These are phyloP conservation scores for Danio jaintianensis DNA, from an alignment of 2,797 vertebrate genomes.

Conservation along the genomic window DNA sequence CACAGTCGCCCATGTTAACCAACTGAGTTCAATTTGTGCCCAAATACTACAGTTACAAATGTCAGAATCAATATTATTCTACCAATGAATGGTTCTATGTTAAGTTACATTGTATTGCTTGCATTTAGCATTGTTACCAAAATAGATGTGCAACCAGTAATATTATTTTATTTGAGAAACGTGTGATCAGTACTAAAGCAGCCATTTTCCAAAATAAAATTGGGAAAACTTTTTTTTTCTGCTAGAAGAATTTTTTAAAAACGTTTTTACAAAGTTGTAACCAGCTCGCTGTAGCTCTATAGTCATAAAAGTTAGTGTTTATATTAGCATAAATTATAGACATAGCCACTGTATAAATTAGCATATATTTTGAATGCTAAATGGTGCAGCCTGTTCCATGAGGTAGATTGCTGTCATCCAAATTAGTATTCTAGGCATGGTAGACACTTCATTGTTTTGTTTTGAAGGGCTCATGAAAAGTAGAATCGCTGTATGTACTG, in stretches of 20 bases:
- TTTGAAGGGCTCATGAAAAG: constrained; percentile 40
- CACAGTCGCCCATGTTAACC: no score
- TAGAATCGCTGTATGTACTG: constrained; percentile 18
- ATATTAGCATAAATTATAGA: constrained; percentile 61
- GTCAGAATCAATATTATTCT: no score
- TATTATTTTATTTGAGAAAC: background rate
- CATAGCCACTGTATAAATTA: constrained; percentile 62
- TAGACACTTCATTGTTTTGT: constrained; percentile 50
- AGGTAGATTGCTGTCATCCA: constrained; percentile 53
- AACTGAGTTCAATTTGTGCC: no score
- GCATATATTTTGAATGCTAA: constrained; percentile 64
- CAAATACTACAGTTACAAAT: no score
- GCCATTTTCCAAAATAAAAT: background rate
- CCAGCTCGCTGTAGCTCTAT: constrained; percentile 42
- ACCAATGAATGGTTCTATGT: no score
- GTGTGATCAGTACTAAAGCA: background rate
- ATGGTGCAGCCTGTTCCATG: constrained; percentile 58
- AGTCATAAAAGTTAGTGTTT: constrained; percentile 48
- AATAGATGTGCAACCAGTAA: background rate
- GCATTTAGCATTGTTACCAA: background rate
- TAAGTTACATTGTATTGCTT: background rate
- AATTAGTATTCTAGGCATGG: constrained; percentile 69
- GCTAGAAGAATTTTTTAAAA: background rate
- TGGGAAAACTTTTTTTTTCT: background rate
- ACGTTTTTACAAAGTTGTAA: constrained; percentile 22